Evolutionary conservation across 2,888 invertebrate genomes (phyloP).

Genomic region (Matsumyia berberina): DNA sequence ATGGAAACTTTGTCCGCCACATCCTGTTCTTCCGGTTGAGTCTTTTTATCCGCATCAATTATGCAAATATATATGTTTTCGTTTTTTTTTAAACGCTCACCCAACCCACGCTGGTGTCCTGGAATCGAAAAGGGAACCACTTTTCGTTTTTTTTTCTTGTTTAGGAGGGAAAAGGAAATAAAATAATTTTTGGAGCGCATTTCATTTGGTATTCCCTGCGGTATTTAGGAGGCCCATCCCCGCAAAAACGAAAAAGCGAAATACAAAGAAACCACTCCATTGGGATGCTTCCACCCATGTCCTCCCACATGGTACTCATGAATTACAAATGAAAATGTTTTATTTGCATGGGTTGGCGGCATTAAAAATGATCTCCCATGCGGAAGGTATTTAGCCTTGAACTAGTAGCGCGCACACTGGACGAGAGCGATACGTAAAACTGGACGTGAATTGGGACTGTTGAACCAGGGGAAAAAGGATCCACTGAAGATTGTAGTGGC

Average conservation of each 20-base stretch:
- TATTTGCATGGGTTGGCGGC: conserved; percentile 65
- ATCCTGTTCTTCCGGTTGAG: conserved; percentile 13
- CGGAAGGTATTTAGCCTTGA: conserved; percentile 70
- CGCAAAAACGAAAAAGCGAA: not conserved
- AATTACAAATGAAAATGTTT: conserved; percentile 69
- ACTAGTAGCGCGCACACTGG: conserved; percentile 41
- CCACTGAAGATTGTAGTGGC: not conserved
- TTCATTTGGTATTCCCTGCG: conserved; percentile 54
- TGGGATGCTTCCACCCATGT: conserved; percentile 1
- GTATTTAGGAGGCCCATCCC: conserved; percentile 32
- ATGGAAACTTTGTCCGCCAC: not conserved
- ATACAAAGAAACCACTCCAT: not conserved
- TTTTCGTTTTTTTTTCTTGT: not conserved
- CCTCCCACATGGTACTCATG: conserved; percentile 38
- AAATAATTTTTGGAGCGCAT: conserved; percentile 22
- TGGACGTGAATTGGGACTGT: conserved; percentile 27
- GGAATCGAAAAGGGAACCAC: conserved; percentile 13
- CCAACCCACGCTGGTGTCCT: not conserved
- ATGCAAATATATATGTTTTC: conserved; percentile 43
- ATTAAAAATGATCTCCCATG: conserved; percentile 62
- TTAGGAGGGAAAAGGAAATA: not conserved
- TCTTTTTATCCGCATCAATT: conserved; percentile 56
- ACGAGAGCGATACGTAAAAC: conserved; percentile 4
- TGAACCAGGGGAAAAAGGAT: not conserved
- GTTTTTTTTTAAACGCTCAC: conserved; percentile 17